Evolutionary conservation across 2,113 vertebrate species (phyloP).

Genomic region (Aegithalos caudatus): DNA sequence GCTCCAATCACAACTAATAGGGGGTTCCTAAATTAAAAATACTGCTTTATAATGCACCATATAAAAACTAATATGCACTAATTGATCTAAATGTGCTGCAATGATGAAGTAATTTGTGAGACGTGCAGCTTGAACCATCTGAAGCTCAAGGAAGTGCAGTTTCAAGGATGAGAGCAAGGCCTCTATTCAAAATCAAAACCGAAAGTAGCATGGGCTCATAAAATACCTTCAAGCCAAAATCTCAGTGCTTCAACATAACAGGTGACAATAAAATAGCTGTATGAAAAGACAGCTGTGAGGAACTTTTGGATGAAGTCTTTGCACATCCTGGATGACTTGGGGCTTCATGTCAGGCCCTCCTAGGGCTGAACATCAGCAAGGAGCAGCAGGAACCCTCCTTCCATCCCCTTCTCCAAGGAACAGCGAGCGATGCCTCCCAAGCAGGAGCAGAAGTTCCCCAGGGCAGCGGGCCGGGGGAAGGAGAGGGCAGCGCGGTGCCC

Average conservation of each 20-base stretch:
- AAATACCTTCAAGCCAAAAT: neutral
- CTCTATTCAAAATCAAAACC: neutral
- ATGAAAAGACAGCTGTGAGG: rapidly evolving
- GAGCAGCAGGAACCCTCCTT: neutral
- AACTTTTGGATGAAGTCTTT: neutral
- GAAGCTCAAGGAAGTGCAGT: neutral
- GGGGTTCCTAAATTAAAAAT: neutral
- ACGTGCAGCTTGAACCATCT: neutral
- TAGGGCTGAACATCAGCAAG: neutral
- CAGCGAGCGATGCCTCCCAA: neutral
- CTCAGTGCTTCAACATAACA: neutral
- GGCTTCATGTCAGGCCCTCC: neutral
- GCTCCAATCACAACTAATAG: neutral
- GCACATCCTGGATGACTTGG: neutral
- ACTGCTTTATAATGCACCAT: neutral
- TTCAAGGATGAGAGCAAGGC: neutral
- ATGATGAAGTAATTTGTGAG: neutral
- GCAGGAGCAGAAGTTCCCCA: neutral
- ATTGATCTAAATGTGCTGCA: neutral
- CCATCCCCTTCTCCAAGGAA: neutral
- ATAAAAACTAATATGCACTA: neutral
- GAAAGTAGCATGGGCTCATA: neutral
- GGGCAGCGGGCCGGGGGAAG: too few relatives aligned
- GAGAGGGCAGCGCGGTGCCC: rapidly evolving
- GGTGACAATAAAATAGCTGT: neutral